These are phyloP conservation scores for Sebastes melanostomus DNA, from an alignment of 2,797 vertebrate genomes.

Conservation along the genomic window DNA sequence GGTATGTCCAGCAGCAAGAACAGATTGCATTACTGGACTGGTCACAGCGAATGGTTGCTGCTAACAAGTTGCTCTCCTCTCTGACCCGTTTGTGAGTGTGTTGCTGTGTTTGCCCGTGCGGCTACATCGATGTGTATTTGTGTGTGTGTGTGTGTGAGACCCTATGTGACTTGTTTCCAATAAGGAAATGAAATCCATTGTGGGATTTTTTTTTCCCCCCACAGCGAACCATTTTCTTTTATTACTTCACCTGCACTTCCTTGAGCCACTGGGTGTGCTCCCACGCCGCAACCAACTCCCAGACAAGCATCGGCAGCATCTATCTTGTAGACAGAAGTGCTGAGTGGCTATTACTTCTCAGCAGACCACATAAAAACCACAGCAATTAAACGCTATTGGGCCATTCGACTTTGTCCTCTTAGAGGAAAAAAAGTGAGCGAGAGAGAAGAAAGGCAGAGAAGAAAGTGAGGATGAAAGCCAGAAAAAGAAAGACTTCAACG, in stretches of 20 bases:
- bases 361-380: constrained; percentile 77
- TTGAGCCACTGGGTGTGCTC: constrained; percentile 65
- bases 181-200: constrained; percentile 73
- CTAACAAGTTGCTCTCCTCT: constrained; percentile 68
- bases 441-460: constrained; percentile 34
- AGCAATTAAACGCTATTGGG: constrained; percentile 79
- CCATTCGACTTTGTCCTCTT: constrained; percentile 73
- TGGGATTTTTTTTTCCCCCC: background rate
- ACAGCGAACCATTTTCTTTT: constrained; percentile 70
- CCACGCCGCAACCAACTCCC: constrained; percentile 62
- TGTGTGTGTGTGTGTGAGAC: constrained; percentile 32
- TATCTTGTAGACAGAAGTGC: constrained; percentile 81
- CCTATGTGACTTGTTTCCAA: constrained; percentile 63
- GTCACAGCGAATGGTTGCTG: constrained; percentile 58
- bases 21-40: constrained; percentile 56
- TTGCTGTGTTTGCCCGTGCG: background rate
- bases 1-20: constrained; percentile 55
- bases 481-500: constrained; percentile 32
- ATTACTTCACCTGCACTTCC: constrained; percentile 79
- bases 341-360: constrained; percentile 80
- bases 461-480: constrained; percentile 20
- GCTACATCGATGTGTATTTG: constrained; percentile 8
- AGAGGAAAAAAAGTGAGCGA: constrained; percentile 23
- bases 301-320: constrained; percentile 76
- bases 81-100: constrained; percentile 43